A percentile compares a stretch with the other conserved stretches of the same genome.
phyloP scores from a whole-genome alignment of 1,140 invertebrate genomes.

The Drosophila mojavensis region DNA sequence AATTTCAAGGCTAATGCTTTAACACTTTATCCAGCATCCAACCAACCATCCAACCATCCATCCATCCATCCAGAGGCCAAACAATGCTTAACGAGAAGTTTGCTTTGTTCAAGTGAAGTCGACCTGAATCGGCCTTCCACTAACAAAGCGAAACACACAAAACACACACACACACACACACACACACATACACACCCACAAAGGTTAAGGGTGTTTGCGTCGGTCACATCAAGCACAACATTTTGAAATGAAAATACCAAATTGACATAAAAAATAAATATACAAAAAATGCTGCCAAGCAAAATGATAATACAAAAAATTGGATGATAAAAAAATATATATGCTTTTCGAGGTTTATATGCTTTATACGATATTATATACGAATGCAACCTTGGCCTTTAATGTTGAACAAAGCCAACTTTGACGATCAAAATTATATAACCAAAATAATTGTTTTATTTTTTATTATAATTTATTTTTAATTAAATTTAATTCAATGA shows the following conservation, averaged over 20 bases:
- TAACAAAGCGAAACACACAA: conserved; percentile 12
- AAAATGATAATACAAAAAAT: not conserved
- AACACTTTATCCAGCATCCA: not conserved
- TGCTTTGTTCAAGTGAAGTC: too few relatives aligned
- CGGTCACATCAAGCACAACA: conserved; percentile 26
- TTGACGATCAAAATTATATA: too few relatives aligned
- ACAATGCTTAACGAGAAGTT: too few relatives aligned
- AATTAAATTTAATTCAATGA: too few relatives aligned
- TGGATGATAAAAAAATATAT: not conserved
- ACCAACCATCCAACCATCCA: too few relatives aligned
- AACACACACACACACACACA: not conserved
- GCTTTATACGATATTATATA: not conserved
- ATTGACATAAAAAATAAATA: not conserved
- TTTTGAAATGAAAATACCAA: not conserved
- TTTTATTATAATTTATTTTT: too few relatives aligned
- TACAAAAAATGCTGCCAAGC: not conserved
- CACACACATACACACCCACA: not conserved
- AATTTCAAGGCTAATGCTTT: conserved; percentile 14
- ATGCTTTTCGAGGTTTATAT: not conserved
- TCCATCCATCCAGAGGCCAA: too few relatives aligned
- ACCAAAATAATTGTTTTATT: too few relatives aligned
- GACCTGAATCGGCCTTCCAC: conserved; percentile 17
- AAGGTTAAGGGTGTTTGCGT: conserved; percentile 39
- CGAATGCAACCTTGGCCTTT: too few relatives aligned
- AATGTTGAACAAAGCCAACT: not conserved